These are phyloP conservation scores for Portevinia maculata DNA, from an alignment of 2,888 invertebrate species.

Conservation along the genomic window DNA sequence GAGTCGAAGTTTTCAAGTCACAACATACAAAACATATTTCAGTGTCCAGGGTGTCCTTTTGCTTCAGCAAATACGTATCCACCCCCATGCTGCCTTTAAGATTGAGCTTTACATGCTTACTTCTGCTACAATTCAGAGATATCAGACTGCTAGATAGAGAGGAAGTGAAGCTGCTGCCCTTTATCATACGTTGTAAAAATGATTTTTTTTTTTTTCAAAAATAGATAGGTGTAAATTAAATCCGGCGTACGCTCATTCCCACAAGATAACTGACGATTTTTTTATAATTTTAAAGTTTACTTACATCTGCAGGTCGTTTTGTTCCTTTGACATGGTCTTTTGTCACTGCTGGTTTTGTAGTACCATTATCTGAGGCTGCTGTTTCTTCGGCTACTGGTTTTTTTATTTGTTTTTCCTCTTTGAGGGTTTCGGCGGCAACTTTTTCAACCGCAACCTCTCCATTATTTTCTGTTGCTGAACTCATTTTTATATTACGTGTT, in stretches of 20 bases:
- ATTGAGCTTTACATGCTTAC: conserved; percentile 37
- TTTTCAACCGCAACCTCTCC: conserved; percentile 90
- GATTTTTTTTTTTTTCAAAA: conserved; percentile 60
- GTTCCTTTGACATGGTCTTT: conserved; percentile 90
- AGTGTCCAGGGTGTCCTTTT: conserved; percentile 53
- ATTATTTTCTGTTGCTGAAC: conserved; percentile 90
- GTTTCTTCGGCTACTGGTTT: conserved; percentile 78
- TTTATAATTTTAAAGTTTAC: conserved; percentile 82
- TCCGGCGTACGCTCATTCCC: conserved; percentile 52
- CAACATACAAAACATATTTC: conserved; percentile 50
- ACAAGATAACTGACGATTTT: conserved; percentile 50
- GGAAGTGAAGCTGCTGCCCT: conserved; percentile 68
- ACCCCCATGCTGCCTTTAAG: conserved; percentile 30
- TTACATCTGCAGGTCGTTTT: conserved; percentile 92
- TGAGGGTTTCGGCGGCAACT: conserved; percentile 84
- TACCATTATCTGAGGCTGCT: conserved; percentile 80
- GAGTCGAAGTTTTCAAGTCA: conserved; percentile 30
- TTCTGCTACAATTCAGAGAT: conserved; percentile 30
- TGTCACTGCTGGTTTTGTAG: conserved; percentile 85
- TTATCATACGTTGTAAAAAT: conserved; percentile 68
- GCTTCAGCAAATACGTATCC: not conserved
- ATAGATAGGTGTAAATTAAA: conserved; percentile 70
- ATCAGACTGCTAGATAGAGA: conserved; percentile 30
- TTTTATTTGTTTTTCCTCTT: conserved; percentile 83
- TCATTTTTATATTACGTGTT: conserved; percentile 84